Conservation (phyloP, 2,113 vertebrate species). For the Campylomormyrus tamandua region DNA sequence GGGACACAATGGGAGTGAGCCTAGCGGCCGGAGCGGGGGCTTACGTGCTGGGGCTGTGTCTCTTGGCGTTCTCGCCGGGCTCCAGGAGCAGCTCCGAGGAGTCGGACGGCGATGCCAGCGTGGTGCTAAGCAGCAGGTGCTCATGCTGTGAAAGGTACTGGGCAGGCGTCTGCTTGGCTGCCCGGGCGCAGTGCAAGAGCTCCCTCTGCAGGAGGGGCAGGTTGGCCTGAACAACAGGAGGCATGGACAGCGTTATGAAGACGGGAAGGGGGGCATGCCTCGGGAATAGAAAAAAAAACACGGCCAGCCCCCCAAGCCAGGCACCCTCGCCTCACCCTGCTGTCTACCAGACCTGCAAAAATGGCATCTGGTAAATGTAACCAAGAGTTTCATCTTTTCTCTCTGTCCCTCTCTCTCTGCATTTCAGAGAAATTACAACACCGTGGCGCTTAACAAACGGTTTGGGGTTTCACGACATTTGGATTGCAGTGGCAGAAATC, state of each 20-base stretch:
- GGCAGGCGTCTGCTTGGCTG: conserved; percentile 95
- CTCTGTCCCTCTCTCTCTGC: not conserved
- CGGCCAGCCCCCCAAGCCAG: not conserved
- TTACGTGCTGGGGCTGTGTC: conserved; percentile 87
- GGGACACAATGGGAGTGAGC: too few species aligned
- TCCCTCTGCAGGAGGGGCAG: conserved; percentile 92
- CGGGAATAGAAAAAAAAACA: not conserved
- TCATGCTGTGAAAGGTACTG: conserved; percentile 96
- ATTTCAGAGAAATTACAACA: conserved; percentile 15
- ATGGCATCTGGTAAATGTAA: conserved; percentile 11
- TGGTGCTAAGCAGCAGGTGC: conserved; percentile 91
- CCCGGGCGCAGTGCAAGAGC: conserved; percentile 88
- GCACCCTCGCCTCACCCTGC: not conserved
- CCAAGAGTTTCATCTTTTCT: not conserved
- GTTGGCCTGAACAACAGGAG: conserved; percentile 71
- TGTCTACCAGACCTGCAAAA: not conserved
- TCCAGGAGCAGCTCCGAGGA: conserved; percentile 89
- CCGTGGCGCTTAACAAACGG: not conserved
- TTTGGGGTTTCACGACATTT: conserved; percentile 4
- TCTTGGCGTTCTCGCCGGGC: conserved; percentile 75
- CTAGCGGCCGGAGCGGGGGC: not conserved
- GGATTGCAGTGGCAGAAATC: not conserved
- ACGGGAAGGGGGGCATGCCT: not conserved
- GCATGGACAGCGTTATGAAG: not conserved
- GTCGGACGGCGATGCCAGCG: conserved; percentile 78